Conservation (phyloP, 1,140 invertebrate species). For the Zaprionus tsacasi region DNA sequence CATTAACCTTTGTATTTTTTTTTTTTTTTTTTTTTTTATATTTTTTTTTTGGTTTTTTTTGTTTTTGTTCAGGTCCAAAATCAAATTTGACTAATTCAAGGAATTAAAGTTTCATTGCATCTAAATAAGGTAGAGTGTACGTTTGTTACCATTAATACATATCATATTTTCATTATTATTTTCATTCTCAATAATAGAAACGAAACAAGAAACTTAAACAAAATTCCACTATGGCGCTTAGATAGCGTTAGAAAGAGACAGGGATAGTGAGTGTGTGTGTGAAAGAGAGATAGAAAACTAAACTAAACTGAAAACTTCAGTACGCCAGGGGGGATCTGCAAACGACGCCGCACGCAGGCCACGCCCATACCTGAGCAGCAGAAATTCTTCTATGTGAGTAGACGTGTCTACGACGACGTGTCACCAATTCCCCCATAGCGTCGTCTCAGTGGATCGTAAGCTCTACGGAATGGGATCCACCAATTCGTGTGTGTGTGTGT, state of each 20-base stretch:
- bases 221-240: slow-evolving; percentile 78
- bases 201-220: slow-evolving; percentile 83
- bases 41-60: slow-evolving; percentile 44
- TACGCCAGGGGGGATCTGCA: slow-evolving; percentile 25
- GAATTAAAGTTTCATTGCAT: slow-evolving; percentile 83
- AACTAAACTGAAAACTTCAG: slow-evolving; percentile 66
- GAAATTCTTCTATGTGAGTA: slow-evolving; percentile 80
- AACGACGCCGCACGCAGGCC: slow-evolving; percentile 29
- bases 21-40: slow-evolving; percentile 34
- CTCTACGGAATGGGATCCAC: slow-evolving; percentile 15
- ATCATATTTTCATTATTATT: slow-evolving; percentile 72
- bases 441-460: slow-evolving; percentile 11
- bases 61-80: slow-evolving; percentile 80
- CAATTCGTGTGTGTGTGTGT: slow-evolving; percentile 28
- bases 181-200: slow-evolving; percentile 77
- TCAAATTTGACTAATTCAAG: slow-evolving; percentile 83
- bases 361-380: slow-evolving; percentile 80
- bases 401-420: slow-evolving; percentile 50
- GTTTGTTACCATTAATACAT: slow-evolving; percentile 64
- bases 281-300: slow-evolving; percentile 47
- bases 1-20: slow-evolving; percentile 32
- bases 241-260: slow-evolving; percentile 1
- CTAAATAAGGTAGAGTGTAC: slow-evolving; percentile 80
- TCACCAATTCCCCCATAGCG: not conserved
- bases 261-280: slow-evolving; percentile 7